Evolutionary conservation across 1,140 invertebrate genomes (phyloP), one percentile per base, ranked within the genome.

Genomic region (Saxidomus purpurata): DNA sequence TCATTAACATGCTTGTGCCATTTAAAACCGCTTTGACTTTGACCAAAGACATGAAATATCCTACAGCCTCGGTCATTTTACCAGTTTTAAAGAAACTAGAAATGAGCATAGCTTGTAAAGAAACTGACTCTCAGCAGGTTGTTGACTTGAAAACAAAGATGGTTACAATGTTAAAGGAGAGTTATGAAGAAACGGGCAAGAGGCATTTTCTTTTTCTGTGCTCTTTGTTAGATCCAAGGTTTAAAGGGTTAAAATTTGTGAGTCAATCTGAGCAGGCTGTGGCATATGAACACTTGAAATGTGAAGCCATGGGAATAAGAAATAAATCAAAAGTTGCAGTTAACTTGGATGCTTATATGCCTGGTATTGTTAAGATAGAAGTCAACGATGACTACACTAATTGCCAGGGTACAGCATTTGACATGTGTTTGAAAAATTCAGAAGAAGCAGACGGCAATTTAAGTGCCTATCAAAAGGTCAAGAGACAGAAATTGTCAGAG

Each of bases 191-290:
- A 22, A 59, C 25, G 17, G 28, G 19, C n/a, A 28, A n/a, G 22
- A 63, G 59, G 19, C 49, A 82, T 1, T 63, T 67, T 63, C 55
- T 82, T 40, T 25, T 82, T 6, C 31, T 82, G 28, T 59, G 80
- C 36, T 82, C 80, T 13, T 49, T 82, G 52, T 55, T 82, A 38
- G 80, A 82, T n/a, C 80, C 80, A 43, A 82, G 80, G 38, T 82
- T 63, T 19, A 82, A 82, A 67, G 31, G 61, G 34, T 67, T 82
- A 22, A 82, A 82, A 38, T 82, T 82, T 82, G 80, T 82, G 15
- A 25, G 36, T 36, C 55, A 82, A 25, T n/a, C 34, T 25, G 80
- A 82, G 22, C 59, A 47, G 9, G 80, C 40, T 67, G 8, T 36
- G 38, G 80, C 61, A 31, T 63, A 67, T 67, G 80, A 82, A 52